Evolutionary conservation across 2,113 vertebrate genomes (phyloP), one percentile per base, ranked within the genome.

Genomic region (Albula glossodonta): DNA sequence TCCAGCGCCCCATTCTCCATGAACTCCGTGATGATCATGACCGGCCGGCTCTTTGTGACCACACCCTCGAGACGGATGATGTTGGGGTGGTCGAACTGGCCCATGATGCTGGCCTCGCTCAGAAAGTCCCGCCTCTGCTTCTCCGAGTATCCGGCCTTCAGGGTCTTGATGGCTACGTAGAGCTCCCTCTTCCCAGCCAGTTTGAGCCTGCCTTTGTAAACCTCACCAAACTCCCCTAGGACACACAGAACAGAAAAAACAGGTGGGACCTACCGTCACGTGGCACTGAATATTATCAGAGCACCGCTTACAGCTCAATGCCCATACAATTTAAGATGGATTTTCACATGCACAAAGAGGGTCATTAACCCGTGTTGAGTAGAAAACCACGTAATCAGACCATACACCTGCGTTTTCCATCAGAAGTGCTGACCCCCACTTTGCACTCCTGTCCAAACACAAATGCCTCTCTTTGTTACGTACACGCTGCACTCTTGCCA

Each of bases 1-100:
- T 99, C 98, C 89, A 99, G 89, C 25, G 98, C 98, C 0, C 98
- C 98, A 0, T 99, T 99, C 92, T 99, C 98, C 98, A 99, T 99
- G 91, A 99, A 99, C 93, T 99, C 98, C 0, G 98, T 99, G 91
- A 99, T 97, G 78, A 99, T 99, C 98, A 99, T 99, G 90, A 99
- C 98, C 0, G 98, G 98, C 0, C 98, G 96, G 86, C 98, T 99
- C 90, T 99, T 99, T 90, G 98, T 99, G 90, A 99, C 98, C 17
- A 99, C 98, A 0, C 98, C 98, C 87, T 99, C 98, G 50, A 99
- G 93, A 1, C 97, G 97, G 56, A 99, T 99, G 87, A 99, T 98
- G 90, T 99, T 99, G 52, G 98, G 98, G 89, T 99, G 98, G 92
- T 99, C 98, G 0, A 99, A 99, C 94, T 99, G 98, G 2, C 98